Conservation (phyloP, 2,888 invertebrate species). For the Pristionchus fissidentatus region DNA sequence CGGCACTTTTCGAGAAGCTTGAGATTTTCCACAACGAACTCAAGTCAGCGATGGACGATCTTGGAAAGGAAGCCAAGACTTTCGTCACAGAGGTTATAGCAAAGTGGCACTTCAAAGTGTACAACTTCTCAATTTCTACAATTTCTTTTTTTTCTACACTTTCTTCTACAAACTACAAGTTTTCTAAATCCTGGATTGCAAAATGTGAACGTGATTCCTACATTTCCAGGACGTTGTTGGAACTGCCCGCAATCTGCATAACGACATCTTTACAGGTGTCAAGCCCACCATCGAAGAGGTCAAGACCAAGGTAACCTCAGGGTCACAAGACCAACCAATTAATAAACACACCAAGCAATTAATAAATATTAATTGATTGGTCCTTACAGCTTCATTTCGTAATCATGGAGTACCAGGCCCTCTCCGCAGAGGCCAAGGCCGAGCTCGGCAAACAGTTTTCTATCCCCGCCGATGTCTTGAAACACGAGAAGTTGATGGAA, state of each 20-base stretch:
- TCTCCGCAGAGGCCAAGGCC: slow-evolving; percentile 54
- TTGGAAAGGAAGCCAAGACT: slow-evolving; percentile 57
- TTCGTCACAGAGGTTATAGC: slow-evolving; percentile 65
- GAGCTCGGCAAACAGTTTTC: slow-evolving; percentile 56
- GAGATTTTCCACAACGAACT: slow-evolving; percentile 63
- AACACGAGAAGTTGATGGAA: slow-evolving; percentile 50
- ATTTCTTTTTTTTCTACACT: neutral
- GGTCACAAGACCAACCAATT: neutral
- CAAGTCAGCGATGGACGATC: slow-evolving; percentile 57
- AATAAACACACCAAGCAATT: neutral
- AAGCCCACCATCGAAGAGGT: slow-evolving; percentile 52
- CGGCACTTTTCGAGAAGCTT: slow-evolving; percentile 69
- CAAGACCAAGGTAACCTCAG: slow-evolving; percentile 46
- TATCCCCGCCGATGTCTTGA: slow-evolving; percentile 51
- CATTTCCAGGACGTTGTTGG: slow-evolving; percentile 44
- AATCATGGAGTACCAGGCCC: slow-evolving; percentile 52
- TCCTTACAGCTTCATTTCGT: slow-evolving; percentile 29
- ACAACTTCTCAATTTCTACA: neutral
- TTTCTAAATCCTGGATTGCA: no score
- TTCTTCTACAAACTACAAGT: no score
- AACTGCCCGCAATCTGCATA: slow-evolving; percentile 49
- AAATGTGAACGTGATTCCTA: no score
- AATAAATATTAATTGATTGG: neutral
- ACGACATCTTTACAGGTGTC: slow-evolving; percentile 50
- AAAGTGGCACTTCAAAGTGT: no score